These are phyloP conservation scores for Peromyscus aztecus DNA, from an alignment of 2,797 vertebrate species.

Conservation along the genomic window DNA sequence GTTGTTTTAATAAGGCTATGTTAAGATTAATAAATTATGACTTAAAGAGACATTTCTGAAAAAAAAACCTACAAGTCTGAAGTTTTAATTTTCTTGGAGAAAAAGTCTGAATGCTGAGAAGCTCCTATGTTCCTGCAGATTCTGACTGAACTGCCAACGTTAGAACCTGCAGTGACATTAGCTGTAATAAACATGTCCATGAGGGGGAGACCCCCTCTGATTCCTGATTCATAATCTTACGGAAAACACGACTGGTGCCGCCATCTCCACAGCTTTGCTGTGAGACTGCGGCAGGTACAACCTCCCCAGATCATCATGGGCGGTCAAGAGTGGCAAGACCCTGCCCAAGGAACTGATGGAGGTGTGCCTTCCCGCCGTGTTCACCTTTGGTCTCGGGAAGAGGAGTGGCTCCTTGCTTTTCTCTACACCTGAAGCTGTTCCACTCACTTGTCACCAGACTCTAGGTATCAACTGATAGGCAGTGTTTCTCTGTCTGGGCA, in stretches of 20 bases:
- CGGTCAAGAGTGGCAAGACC: not conserved
- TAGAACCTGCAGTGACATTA: not conserved
- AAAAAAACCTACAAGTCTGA: not conserved
- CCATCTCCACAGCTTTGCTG: not conserved
- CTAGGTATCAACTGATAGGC: not conserved
- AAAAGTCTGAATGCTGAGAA: slow-evolving; percentile 8
- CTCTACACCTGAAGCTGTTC: not conserved
- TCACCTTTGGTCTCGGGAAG: not conserved
- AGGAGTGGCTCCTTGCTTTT: not conserved
- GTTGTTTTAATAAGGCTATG: slow-evolving; percentile 28
- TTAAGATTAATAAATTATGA: slow-evolving; percentile 57
- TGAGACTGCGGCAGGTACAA: too few relatives aligned
- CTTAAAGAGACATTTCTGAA: not conserved
- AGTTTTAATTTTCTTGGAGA: slow-evolving; percentile 36
- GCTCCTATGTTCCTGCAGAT: not conserved
- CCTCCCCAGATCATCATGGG: not conserved
- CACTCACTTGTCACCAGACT: not conserved
- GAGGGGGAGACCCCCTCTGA: not conserved
- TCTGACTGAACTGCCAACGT: not conserved
- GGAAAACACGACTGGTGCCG: accelerated
- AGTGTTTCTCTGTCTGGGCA: not conserved
- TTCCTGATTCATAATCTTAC: not conserved
- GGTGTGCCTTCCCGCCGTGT: not conserved
- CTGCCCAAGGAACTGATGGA: not conserved
- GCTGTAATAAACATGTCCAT: not conserved